Evolutionary conservation across 2,797 vertebrate species (phyloP).

Genomic region (Hydrolagus colliei): DNA sequence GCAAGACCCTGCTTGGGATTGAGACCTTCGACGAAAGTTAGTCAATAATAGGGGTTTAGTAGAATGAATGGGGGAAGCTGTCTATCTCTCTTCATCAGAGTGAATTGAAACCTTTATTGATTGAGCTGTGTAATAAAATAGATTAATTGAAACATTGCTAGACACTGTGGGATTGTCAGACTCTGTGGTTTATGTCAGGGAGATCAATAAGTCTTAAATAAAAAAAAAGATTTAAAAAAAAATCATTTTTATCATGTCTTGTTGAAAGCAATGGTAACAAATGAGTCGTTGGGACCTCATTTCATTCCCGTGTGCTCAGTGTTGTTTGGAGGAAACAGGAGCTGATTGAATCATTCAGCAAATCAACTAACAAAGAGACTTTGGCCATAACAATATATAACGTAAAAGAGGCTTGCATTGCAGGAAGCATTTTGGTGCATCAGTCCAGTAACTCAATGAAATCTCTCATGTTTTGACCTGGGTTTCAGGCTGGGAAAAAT

Average conservation of each 20-base stretch:
- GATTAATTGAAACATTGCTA: constrained; percentile 28
- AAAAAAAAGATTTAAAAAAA: not conserved
- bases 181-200: not conserved
- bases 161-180: constrained; percentile 12
- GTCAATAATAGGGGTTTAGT: not conserved
- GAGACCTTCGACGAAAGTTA: too few relatives aligned
- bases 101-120: constrained; percentile 21
- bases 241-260: constrained; percentile 15
- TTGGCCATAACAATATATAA: constrained; percentile 24
- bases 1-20: too few relatives aligned
- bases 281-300: constrained; percentile 22
- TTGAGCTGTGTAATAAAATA: constrained; percentile 26
- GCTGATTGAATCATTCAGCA: constrained; percentile 26
- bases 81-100: not conserved
- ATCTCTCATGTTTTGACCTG: not conserved
- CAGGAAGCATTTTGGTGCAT: constrained; percentile 3
- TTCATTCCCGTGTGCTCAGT: not conserved
- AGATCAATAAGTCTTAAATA: constrained; percentile 23
- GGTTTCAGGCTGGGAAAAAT: too few relatives aligned
- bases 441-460: constrained; percentile 5
- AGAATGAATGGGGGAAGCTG: constrained; percentile 9
- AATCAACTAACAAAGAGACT: not conserved
- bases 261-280: constrained; percentile 23
- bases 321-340: not conserved
- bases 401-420: not conserved